A percentile compares a stretch with the other conserved stretches of the same genome.
Conservation (phyloP, 1,140 invertebrate species). For the Ceratosolen fusciceps region DNA sequence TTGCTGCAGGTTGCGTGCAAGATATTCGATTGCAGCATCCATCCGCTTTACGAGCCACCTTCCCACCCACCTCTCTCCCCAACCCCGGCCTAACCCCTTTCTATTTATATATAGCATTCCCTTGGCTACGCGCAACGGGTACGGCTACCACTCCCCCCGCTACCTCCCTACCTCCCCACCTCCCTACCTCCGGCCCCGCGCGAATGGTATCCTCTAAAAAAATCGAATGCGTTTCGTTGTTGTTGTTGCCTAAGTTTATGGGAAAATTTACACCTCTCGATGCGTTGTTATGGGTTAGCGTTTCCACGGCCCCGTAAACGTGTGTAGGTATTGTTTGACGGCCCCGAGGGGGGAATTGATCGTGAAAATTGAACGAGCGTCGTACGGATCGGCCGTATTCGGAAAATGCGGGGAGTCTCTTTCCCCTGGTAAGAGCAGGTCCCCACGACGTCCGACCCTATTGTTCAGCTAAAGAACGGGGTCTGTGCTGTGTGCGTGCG, state of each 20-base stretch:
- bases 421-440: too few species aligned
- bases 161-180: too few species aligned
- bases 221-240: slow-evolving; percentile 5
- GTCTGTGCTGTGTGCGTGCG: too few species aligned
- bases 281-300: not conserved
- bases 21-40: not conserved
- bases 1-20: slow-evolving; percentile 1
- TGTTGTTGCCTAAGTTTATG: not conserved
- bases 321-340: not conserved
- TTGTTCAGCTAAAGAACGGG: too few species aligned
- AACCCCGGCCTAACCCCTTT: not conserved
- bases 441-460: too few species aligned
- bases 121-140: too few species aligned
- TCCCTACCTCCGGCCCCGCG: too few species aligned
- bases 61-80: not conserved
- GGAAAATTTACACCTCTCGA: not conserved
- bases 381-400: too few species aligned
- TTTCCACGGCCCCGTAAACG: slow-evolving; percentile 7
- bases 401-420: too few species aligned
- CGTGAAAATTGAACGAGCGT: slow-evolving; percentile 6
- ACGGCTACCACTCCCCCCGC: not conserved
- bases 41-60: not conserved
- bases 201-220: not conserved
- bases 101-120: not conserved
- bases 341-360: not conserved